Percentiles rank a stretch among this genome's conserved stretches.
Conservation (phyloP, 2,888 invertebrate species). For the Dynastes hyllus region DNA sequence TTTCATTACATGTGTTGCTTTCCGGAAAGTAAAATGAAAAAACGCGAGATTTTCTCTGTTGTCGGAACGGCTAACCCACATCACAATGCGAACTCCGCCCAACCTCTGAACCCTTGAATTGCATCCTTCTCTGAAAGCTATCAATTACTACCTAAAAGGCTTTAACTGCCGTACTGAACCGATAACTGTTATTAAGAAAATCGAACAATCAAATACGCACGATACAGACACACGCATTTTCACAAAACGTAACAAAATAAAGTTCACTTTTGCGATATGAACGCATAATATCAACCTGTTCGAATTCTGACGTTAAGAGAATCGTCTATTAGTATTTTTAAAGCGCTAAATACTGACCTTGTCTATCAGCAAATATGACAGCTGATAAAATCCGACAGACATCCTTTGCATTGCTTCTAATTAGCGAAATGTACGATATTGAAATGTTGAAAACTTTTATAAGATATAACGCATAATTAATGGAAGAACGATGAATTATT, state of each 20-base stretch:
- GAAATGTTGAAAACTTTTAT: neutral
- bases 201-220: constrained; percentile 55
- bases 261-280: constrained; percentile 49
- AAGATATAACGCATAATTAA: neutral
- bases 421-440: neutral
- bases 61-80: constrained; percentile 56
- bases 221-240: constrained; percentile 34
- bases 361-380: constrained; percentile 14
- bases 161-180: constrained; percentile 57
- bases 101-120: constrained; percentile 57
- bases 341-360: constrained; percentile 29
- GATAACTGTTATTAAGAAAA: constrained; percentile 59
- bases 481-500: neutral
- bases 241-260: constrained; percentile 22
- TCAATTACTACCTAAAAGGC: constrained; percentile 61
- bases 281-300: constrained; percentile 48
- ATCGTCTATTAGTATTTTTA: constrained; percentile 36
- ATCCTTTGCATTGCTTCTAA: neutral
- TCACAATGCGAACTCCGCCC: constrained; percentile 61
- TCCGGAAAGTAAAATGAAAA: constrained; percentile 37
- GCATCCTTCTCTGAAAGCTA: constrained; percentile 57
- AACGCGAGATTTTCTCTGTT: constrained; percentile 26
- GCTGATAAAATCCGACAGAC: constrained; percentile 14
- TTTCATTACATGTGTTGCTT: constrained; percentile 25
- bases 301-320: constrained; percentile 45